Evolutionary conservation across 1,140 invertebrate species (phyloP).

Genomic region (Drosophila tropicalis): DNA sequence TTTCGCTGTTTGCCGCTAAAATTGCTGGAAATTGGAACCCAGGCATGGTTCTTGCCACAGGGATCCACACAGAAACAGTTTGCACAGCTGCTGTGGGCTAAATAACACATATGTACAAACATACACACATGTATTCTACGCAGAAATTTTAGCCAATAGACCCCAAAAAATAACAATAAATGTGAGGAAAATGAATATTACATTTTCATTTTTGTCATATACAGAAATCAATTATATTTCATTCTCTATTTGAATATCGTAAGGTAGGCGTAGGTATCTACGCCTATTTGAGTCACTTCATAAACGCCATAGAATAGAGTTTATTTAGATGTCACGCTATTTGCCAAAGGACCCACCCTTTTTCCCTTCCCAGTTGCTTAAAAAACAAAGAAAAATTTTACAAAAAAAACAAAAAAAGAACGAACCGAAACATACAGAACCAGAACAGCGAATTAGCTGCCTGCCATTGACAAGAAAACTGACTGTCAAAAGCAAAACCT

Average conservation of each 20-base stretch:
- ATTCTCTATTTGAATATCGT: background rate
- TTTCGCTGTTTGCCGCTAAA: slow-evolving; percentile 54
- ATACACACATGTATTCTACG: slow-evolving; percentile 24
- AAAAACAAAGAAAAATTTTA: slow-evolving; percentile 54
- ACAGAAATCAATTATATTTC: background rate
- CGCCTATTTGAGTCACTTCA: background rate
- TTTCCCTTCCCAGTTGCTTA: background rate
- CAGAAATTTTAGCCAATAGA: slow-evolving; percentile 59
- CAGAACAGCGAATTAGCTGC: slow-evolving; percentile 60
- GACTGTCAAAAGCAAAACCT: slow-evolving; percentile 68
- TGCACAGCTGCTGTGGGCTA: slow-evolving; percentile 46
- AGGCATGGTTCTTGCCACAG: slow-evolving; percentile 17
- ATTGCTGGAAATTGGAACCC: slow-evolving; percentile 68
- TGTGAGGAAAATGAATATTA: slow-evolving; percentile 30
- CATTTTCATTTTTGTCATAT: background rate
- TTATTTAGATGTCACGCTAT: background rate
- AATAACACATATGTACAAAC: background rate
- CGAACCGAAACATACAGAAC: slow-evolving; percentile 4
- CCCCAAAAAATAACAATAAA: slow-evolving; percentile 9
- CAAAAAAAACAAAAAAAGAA: slow-evolving; percentile 46
- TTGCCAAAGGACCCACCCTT: background rate
- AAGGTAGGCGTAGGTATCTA: background rate
- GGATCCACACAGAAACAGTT: slow-evolving; percentile 36
- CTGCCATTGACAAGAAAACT: slow-evolving; percentile 65
- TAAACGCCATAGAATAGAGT: background rate